Percentiles rank a stretch among this genome's conserved stretches.
phyloP scores from a whole-genome alignment of 2,113 vertebrate genomes.

The Euleptes europaea region DNA sequence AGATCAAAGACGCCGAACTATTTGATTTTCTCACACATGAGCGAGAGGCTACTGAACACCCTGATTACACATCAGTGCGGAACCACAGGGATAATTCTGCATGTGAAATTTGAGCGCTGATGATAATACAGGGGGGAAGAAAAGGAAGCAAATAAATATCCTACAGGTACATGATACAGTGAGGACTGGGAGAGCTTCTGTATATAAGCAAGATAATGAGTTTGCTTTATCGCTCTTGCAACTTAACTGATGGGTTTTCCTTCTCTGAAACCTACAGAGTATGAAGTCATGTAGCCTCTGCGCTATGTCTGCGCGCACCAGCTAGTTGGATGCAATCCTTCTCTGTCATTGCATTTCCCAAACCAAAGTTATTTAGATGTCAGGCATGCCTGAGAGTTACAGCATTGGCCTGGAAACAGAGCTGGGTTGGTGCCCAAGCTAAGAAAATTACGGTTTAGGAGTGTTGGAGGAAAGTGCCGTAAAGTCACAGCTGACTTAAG shows the following conservation, averaged over 20 bases:
- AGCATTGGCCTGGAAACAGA: no score
- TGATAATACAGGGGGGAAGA: neutral
- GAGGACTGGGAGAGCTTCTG: constrained; percentile 42
- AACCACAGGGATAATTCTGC: constrained; percentile 49
- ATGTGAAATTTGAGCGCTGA: constrained; percentile 22
- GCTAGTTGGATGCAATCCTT: no score
- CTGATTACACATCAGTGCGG: constrained; percentile 54
- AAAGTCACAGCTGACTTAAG: no score
- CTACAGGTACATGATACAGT: constrained; percentile 32
- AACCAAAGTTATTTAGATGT: neutral
- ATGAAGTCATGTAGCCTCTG: constrained; percentile 18
- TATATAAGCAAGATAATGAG: constrained; percentile 52
- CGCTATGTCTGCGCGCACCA: neutral
- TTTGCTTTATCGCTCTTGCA: constrained; percentile 45
- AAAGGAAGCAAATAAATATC: constrained; percentile 47
- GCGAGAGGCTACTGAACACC: constrained; percentile 42
- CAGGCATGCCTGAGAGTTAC: no score
- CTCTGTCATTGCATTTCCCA: neutral
- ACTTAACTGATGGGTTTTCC: constrained; percentile 22
- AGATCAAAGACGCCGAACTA: constrained; percentile 64
- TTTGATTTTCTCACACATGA: constrained; percentile 57
- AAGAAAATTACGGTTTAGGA: no score
- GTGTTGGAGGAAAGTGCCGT: no score
- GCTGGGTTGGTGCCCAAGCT: no score
- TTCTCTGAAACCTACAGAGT: constrained; percentile 6